phyloP scores from a whole-genome alignment of 1,140 invertebrate species.

The Lordiphosa mommai region DNA sequence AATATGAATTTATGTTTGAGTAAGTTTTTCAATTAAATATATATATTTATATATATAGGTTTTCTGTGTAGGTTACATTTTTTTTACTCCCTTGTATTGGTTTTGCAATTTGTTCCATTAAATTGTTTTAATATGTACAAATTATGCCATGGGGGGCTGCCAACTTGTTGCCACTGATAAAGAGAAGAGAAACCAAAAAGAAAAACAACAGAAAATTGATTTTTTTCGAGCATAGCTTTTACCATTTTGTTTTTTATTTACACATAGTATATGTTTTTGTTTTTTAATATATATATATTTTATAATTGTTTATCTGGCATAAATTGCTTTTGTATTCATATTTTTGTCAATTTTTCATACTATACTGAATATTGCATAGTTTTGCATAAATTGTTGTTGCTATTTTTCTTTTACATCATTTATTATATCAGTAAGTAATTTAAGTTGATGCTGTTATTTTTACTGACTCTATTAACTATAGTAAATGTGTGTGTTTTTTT shows the following conservation, averaged over 20 bases:
- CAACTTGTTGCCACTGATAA: slow-evolving; percentile 34
- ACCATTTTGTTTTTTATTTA: slow-evolving; percentile 67
- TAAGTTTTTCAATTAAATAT: slow-evolving; percentile 52
- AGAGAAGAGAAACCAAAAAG: slow-evolving; percentile 17
- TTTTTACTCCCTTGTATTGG: slow-evolving; percentile 74
- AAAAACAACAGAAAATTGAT: slow-evolving; percentile 37
- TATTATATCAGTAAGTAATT: slow-evolving; percentile 55
- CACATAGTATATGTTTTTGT: slow-evolving; percentile 40
- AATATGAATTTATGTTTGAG: slow-evolving; percentile 60
- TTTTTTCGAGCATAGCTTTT: slow-evolving; percentile 45
- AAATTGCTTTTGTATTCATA: slow-evolving; percentile 61
- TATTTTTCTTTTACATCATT: slow-evolving; percentile 42
- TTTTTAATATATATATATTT: slow-evolving; percentile 29
- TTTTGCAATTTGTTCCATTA: slow-evolving; percentile 77
- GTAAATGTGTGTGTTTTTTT: slow-evolving; percentile 33
- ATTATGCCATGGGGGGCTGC: slow-evolving; percentile 27
- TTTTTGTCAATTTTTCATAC: slow-evolving; percentile 49
- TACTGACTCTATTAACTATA: slow-evolving; percentile 55
- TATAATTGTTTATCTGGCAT: slow-evolving; percentile 49
- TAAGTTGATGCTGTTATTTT: slow-evolving; percentile 25
- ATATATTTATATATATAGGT: background rate
- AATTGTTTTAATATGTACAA: slow-evolving; percentile 59
- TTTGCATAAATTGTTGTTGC: slow-evolving; percentile 45
- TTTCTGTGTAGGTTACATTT: slow-evolving; percentile 41
- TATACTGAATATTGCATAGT: slow-evolving; percentile 43